phyloP scores from a whole-genome alignment of 2,888 invertebrate genomes.

The Microplitis manilae region DNA sequence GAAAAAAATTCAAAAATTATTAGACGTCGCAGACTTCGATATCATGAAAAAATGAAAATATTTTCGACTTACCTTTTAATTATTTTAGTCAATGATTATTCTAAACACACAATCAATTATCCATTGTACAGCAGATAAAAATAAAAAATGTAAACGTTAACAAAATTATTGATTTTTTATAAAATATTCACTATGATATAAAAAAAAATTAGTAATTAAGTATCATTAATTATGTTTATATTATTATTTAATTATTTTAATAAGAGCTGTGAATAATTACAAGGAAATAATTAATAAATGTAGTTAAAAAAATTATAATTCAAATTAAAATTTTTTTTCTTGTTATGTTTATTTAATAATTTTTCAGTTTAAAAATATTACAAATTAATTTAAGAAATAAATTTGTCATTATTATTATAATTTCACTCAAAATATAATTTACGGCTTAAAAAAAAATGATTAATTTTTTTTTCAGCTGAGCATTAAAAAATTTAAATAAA shows the following conservation, averaged over 20 bases:
- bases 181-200: no score
- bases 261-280: constrained; percentile 41
- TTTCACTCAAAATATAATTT: not conserved
- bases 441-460: constrained; percentile 3
- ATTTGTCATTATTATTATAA: not conserved
- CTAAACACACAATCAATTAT: not conserved
- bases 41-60: not conserved
- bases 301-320: constrained; percentile 22
- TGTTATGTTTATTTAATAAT: constrained; percentile 16
- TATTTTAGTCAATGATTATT: not conserved
- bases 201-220: no score
- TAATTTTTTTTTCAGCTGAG: not conserved
- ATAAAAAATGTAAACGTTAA: not conserved
- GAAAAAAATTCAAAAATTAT: no score
- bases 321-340: constrained; percentile 16
- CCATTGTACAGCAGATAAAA: not conserved
- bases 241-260: constrained; percentile 6
- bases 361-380: constrained; percentile 1
- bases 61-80: not conserved
- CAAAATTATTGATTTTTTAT: not conserved
- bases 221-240: no score
- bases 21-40: not conserved
- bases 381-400: not conserved
- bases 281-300: constrained; percentile 20
- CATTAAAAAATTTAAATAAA: constrained; percentile 7